Base-by-base conservation (phyloP, 2,888 invertebrate species). In the Pimpla rufipes region DNA sequence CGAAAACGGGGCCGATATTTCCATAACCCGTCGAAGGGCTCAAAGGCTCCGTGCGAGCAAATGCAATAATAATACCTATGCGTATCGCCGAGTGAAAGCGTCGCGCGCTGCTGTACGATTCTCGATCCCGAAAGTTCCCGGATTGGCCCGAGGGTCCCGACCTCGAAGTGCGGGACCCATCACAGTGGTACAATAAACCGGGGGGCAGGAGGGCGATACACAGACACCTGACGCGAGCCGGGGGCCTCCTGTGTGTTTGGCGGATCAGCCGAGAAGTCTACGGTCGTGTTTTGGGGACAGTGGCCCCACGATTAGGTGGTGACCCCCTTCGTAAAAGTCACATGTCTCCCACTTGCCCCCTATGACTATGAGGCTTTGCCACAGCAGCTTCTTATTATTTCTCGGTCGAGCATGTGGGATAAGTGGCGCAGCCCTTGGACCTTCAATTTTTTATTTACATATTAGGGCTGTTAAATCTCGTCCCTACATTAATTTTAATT, bases 221-320 rank as follows among this genome's bases (percentile, higher is more conserved):
- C 76, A 42, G 42, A 40, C 71, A 66, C 76, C 71, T 67, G 71
- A 77, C 59, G 47, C 37, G 29, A 40, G 5, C 13, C 18, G 45
- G 45, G 66, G 35, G 13, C 3, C 35, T 21, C 37, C 16, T 78
- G 37, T 40, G 37, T 64, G 45, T 71, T 76, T 57, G 45, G 55
- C 59, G 45, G 78, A 78, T 52, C 21, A 62, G 45, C 55, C 37
- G 55, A 55, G 35, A 45, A 52, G 47, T 66, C 45, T 73, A 35
- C 16, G 35, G 18, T 16, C 40, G 18, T 70, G 62, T 79, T 80
- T 84, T 78, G 87, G 74, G 88, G 87, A 90, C 89, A 90, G 88
- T 85, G 89, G 87, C 88, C 87, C 74, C 82, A 78, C 83, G 87
- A 88, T 89, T 89, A 88, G 88, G 40, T 86, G 88, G 40, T 86